Evolutionary conservation across 2,888 invertebrate species (phyloP), one percentile per base, ranked within the genome.

Genomic region (Hyalella azteca): DNA sequence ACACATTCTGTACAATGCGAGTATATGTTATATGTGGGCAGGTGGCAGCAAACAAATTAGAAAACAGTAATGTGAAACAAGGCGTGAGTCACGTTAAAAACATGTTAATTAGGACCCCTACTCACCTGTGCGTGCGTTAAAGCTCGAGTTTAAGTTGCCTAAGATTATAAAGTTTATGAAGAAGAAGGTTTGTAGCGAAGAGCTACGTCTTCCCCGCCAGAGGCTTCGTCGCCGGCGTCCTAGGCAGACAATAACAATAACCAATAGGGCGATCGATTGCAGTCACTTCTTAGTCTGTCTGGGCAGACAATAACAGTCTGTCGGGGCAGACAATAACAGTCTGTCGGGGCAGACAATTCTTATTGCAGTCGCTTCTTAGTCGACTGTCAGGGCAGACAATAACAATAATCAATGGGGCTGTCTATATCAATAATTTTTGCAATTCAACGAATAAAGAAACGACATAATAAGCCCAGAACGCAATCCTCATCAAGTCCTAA

Each of bases 141-240:
- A 45, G 75, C 40, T 41, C 40, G 75, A 75, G 45, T 45, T 36
- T 41, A 75, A 29, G 75, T 26, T 45, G 41, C 5, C 41, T 75
- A 41, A 73, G n/a, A 15, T n/a, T 41, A 73, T 1, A 73, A 36
- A 41, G 73, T 39, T 73, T 41, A 73, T 26, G 73, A 73, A 2
- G 73, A 73, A 73, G 73, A n/a, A 32, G 73, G 73, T 41, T 73
- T 39, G 39, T 39, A 29, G 39, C n/a, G 73, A 41, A 73, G 73
- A 13, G 40, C 40, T 4, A 73, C 22, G 39, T 40, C 73, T 73
- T 73, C 73, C 22, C 73, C 73, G 73, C 19, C 41, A 19, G 73
- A 19, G 19, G n/a, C 73, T 41, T 40, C 73, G 13, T 73, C 40
- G 22, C 73, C 15, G 7, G 40, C 73, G 19, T 73, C 39, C 73